These are phyloP conservation scores for Lasioglossum figueresi DNA, from an alignment of 2,888 invertebrate species.

Conservation along the genomic window DNA sequence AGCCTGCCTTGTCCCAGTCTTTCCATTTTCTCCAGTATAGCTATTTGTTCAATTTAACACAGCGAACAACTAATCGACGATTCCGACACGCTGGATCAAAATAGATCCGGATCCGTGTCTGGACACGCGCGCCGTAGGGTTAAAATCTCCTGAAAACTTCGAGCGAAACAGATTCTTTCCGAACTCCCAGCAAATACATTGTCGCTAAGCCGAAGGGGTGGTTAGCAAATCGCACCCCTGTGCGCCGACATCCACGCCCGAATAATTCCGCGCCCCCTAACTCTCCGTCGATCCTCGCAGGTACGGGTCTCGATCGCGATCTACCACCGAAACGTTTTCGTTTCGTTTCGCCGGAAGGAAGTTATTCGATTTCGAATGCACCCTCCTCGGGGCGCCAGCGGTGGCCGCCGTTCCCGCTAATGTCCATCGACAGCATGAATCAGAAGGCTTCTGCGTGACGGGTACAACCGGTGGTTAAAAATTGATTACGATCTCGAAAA, in stretches of 20 bases:
- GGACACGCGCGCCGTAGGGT: no score
- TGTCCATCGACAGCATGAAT: constrained; percentile 49
- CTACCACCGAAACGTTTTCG: constrained; percentile 25
- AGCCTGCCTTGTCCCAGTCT: background rate
- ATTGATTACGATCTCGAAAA: constrained; percentile 53
- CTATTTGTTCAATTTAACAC: no score
- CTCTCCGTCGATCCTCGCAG: background rate
- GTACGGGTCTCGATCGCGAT: background rate
- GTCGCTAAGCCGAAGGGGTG: background rate
- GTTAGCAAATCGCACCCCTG: background rate
- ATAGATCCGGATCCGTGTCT: no score
- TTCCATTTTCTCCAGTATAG: no score
- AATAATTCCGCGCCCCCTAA: constrained; percentile 7
- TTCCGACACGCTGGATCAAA: no score
- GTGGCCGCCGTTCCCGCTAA: background rate
- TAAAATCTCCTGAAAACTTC: no score
- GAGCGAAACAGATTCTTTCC: background rate
- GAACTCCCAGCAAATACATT: background rate
- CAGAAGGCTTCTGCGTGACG: constrained; percentile 51
- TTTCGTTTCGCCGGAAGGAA: constrained; percentile 31
- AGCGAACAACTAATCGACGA: no score
- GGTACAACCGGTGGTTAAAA: constrained; percentile 50
- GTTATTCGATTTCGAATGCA: constrained; percentile 57
- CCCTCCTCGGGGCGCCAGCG: constrained; percentile 6
- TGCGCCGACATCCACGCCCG: background rate